Evolutionary conservation across 2,113 vertebrate species (phyloP).

Genomic region (Otolemur garnettii): DNA sequence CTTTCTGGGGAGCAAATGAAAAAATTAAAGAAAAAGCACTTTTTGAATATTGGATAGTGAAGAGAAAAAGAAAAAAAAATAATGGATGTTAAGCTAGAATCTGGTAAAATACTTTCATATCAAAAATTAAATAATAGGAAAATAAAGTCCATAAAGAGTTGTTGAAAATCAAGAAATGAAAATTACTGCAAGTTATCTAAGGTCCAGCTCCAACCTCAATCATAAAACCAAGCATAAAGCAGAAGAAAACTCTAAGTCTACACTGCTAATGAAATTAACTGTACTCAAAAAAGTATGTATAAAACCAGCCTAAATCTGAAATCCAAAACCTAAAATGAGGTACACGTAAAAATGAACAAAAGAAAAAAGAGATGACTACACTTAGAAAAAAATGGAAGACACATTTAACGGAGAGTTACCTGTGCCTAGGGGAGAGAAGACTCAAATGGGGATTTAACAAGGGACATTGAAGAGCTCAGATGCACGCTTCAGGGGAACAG

Average conservation of each 20-base stretch:
- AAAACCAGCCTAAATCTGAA: not conserved
- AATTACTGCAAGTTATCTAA: not conserved
- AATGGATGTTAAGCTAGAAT: not conserved
- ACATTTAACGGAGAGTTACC: not conserved
- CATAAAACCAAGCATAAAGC: not conserved
- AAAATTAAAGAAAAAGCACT: not conserved
- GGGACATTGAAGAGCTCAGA: not conserved
- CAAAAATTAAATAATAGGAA: not conserved
- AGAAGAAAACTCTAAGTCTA: not conserved
- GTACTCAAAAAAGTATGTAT: not conserved
- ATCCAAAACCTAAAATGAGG: not conserved
- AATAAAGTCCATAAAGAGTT: not conserved
- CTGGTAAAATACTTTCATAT: not conserved
- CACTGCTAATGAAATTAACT: not conserved
- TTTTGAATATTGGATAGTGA: not conserved
- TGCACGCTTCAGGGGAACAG: too few species aligned
- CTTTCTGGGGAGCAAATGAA: not conserved
- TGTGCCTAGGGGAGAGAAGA: not conserved
- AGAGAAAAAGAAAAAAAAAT: not conserved
- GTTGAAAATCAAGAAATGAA: not conserved
- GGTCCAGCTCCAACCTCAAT: not conserved
- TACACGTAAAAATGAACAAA: not conserved
- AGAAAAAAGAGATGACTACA: not conserved
- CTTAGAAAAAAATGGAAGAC: not conserved
- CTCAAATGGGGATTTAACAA: not conserved